Conservation (phyloP, 2,888 invertebrate species). For the Drosophila kanekoi region DNA sequence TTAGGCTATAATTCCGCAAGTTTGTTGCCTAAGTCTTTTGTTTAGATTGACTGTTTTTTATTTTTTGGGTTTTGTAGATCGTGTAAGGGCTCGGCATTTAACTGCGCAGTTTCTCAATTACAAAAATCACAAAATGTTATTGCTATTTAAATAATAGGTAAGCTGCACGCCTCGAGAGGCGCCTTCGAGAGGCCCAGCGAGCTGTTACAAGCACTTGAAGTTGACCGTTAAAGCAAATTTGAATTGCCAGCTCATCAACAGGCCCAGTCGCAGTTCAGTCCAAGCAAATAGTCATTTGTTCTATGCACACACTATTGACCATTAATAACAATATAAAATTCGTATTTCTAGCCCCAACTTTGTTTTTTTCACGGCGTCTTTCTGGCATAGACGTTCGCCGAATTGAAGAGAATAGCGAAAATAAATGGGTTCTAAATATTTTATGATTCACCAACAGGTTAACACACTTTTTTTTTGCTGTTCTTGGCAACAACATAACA, state of each 20-base stretch:
- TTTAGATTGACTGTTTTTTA: conserved; percentile 2
- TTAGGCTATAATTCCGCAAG: conserved; percentile 52
- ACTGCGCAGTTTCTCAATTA: conserved; percentile 69
- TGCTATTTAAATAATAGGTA: conserved; percentile 65
- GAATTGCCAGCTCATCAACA: conserved; percentile 43
- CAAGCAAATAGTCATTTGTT: conserved; percentile 8
- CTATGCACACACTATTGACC: conserved; percentile 13
- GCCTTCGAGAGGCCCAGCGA: neutral
- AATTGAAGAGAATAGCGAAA: conserved; percentile 25
- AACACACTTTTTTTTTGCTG: conserved; percentile 15
- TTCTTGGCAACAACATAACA: conserved; percentile 48
- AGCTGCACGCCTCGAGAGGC: conserved; percentile 51
- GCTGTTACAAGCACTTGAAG: conserved; percentile 18
- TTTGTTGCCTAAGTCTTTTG: conserved; percentile 55
- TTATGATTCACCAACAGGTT: conserved; percentile 71
- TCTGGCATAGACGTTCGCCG: conserved; percentile 29
- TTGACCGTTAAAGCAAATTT: conserved; percentile 31
- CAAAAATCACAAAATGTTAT: conserved; percentile 40
- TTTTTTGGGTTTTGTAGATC: conserved; percentile 28
- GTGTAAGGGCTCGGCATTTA: conserved; percentile 57
- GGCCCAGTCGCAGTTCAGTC: conserved; percentile 1
- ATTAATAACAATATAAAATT: conserved; percentile 20
- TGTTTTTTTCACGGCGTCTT: conserved; percentile 29
- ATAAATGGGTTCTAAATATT: conserved; percentile 39
- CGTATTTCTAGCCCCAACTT: conserved; percentile 6